phyloP scores from a whole-genome alignment of 2,113 vertebrate species.

The Heptranchias perlo region DNA sequence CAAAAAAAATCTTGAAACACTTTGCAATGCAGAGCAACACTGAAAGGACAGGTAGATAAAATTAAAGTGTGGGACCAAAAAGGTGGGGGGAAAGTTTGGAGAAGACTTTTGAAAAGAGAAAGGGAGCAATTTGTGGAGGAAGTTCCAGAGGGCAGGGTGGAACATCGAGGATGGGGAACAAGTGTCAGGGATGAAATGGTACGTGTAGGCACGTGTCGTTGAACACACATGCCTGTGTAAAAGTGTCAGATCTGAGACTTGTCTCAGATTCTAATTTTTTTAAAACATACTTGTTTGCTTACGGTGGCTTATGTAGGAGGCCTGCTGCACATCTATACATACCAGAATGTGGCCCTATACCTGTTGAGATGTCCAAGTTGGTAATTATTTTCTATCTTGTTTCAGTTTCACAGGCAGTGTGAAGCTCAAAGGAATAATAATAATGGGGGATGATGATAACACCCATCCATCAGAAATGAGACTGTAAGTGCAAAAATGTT shows the following conservation, averaged over 20 bases:
- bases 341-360: background rate
- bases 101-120: background rate
- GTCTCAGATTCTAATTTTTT: background rate
- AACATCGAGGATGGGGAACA: background rate
- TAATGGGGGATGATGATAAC: constrained; percentile 79
- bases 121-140: background rate
- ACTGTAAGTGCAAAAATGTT: constrained; percentile 67
- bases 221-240: background rate
- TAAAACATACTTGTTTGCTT: background rate
- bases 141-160: background rate
- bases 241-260: background rate
- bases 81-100: too few species aligned
- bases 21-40: background rate
- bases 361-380: background rate
- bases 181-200: background rate
- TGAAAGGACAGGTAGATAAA: background rate
- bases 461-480: constrained; percentile 85
- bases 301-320: too few species aligned
- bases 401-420: constrained; percentile 89
- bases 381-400: constrained; percentile 30
- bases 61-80: background rate
- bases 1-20: background rate
- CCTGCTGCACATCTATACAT: background rate
- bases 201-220: background rate
- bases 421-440: constrained; percentile 84